phyloP scores from a whole-genome alignment of 2,888 invertebrate species.

The Ernsta delagoae region DNA sequence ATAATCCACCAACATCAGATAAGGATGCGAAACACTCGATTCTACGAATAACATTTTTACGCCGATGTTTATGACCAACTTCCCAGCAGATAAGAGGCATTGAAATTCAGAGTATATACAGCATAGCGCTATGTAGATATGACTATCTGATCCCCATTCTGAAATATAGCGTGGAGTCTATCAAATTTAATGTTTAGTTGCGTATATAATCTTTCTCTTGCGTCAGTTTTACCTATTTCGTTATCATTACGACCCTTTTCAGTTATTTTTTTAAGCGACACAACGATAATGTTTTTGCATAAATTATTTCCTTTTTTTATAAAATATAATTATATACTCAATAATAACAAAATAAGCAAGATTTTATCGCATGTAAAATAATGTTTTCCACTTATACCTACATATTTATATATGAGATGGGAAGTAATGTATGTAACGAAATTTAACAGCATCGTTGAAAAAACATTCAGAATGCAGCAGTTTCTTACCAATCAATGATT shows the following conservation, averaged over 20 bases:
- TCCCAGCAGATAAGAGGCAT: conserved; percentile 72
- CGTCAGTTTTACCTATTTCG: no score
- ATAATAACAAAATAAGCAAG: no score
- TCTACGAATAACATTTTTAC: conserved; percentile 57
- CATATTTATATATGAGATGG: no score
- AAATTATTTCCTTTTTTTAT: no score
- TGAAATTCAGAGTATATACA: conserved; percentile 71
- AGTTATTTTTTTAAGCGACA: no score
- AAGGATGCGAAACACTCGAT: neutral
- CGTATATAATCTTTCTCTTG: neutral
- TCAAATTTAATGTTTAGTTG: neutral
- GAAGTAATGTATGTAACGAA: no score
- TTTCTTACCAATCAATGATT: neutral
- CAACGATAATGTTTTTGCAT: no score
- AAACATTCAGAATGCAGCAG: neutral
- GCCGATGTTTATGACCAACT: conserved; percentile 69
- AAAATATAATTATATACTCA: no score
- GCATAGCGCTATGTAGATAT: conserved; percentile 31
- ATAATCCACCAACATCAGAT: neutral
- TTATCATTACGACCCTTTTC: no score
- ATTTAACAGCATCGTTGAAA: neutral
- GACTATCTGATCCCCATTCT: conserved; percentile 16
- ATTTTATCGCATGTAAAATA: no score
- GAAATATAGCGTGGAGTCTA: neutral
- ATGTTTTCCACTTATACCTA: no score